A percentile compares a stretch with the other conserved stretches of the same genome.
Evolutionary conservation across 2,888 invertebrate genomes (phyloP).

Genomic region (Cybosia mesomella): DNA sequence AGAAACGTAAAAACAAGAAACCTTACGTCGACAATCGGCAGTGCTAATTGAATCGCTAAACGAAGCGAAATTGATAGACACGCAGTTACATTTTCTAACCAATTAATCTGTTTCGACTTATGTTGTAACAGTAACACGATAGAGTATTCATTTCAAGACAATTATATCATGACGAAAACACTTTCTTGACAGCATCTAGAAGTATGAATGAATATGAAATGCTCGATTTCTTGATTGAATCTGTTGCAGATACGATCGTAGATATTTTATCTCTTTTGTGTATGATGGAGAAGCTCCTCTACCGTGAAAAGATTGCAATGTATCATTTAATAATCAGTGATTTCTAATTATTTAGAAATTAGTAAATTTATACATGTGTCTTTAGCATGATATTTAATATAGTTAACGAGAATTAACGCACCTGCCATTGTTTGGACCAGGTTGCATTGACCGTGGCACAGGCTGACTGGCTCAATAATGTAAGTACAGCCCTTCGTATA

Average conservation of each 20-base stretch:
- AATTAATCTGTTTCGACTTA: conserved; percentile 48
- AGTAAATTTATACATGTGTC: no score
- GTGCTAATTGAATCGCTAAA: conserved; percentile 57
- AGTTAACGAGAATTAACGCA: no score
- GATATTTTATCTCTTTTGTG: not conserved
- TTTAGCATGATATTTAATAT: no score
- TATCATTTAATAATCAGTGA: no score
- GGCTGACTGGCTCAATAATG: no score
- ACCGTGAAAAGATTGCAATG: no score
- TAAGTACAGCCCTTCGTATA: no score
- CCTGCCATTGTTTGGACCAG: no score
- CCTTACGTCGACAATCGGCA: conserved; percentile 50
- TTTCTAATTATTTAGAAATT: no score
- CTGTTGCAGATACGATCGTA: not conserved
- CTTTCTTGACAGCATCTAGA: not conserved
- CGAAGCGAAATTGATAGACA: conserved; percentile 60
- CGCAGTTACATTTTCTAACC: conserved; percentile 60
- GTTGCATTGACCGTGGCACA: no score
- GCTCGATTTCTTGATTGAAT: not conserved
- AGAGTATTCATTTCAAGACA: conserved; percentile 33
- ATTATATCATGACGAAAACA: conserved; percentile 9
- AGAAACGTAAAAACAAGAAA: conserved; percentile 35
- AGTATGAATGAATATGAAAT: not conserved
- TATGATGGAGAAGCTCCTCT: no score
- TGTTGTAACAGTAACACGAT: conserved; percentile 34